Percentiles rank a stretch among this genome's conserved stretches.
Conservation (phyloP, 2,113 vertebrate species). For the Alethe castanea region DNA sequence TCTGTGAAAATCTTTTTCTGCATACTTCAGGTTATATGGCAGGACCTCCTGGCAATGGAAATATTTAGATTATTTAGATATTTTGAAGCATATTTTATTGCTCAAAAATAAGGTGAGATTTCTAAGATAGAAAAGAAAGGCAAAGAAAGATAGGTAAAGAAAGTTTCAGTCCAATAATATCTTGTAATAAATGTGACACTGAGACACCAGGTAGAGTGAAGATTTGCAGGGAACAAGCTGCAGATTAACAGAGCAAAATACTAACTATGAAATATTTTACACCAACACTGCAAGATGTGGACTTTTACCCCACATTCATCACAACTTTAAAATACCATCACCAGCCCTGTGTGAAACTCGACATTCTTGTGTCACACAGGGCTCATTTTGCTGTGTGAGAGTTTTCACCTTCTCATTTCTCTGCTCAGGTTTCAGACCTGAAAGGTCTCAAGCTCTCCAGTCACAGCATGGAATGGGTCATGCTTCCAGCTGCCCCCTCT, state of each 20-base stretch:
- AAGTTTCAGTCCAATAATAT: not conserved
- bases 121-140: not conserved
- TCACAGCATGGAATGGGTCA: not conserved
- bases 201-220: not conserved
- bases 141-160: not conserved
- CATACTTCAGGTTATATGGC: not conserved
- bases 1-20: not conserved
- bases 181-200: not conserved
- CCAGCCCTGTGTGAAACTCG: not conserved
- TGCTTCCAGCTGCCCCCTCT: not conserved
- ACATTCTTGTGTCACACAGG: not conserved
- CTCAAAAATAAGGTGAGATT: not conserved
- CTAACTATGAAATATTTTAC: not conserved
- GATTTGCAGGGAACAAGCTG: not conserved
- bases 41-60: not conserved
- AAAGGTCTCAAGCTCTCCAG: not conserved
- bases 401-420: conserved; percentile 20
- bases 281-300: not conserved
- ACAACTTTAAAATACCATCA: not conserved
- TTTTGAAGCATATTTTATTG: not conserved
- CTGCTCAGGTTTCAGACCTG: conserved; percentile 40
- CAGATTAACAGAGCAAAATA: not conserved
- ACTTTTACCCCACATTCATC: not conserved
- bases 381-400: not conserved
- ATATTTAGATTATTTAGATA: not conserved